Base-by-base conservation (phyloP, 2,113 vertebrate species). In the Aphyosemion australe region DNA sequence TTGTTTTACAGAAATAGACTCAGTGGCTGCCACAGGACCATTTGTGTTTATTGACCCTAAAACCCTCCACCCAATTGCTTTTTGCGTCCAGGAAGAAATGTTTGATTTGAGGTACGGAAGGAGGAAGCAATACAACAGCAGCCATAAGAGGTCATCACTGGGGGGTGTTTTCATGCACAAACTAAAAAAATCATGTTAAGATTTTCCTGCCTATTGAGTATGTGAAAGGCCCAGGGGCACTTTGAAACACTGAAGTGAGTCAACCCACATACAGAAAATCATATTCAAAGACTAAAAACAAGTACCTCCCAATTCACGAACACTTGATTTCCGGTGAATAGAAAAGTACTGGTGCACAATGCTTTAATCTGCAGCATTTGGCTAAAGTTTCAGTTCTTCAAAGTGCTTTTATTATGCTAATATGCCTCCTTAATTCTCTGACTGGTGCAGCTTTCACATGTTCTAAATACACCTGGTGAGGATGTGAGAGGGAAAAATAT, bases 181-280 rank as follows among this genome's bases (percentile, higher is more conserved):
- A 12, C 19, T 61, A 31, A 47, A 32, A 26, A 32, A 8, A 14
- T 21, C n/a, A 56, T 47, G 56, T 18, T 15, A 47, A 6, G 21
- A 0, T 8, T 5, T 37, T 37, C 46, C 63, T 8, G 6, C 51
- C 31, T 12, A 20, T 16, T 14, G 1, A 50, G 1, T 10, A n/a
- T 43, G 34, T 57, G 32, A 26, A 3, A 49, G 10, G 15, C 47
- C 8, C 12, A 46, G 26, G 49, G 41, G 16, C 8, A 26, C 21
- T 42, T 19, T 14, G 2, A 59, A 16, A 26, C 55, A 31, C 42
- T 45, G 12, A 1, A 34, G 37, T 34, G 3, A 52, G n/a, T 50
- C 64, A 52, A 12, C 26, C 26, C 43, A 21, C 13, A 56, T 43
- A 14, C 20, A 54, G 39, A 53, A 69, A 46, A 37, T 31, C n/a